Conservation (phyloP, 2,888 invertebrate species). For the Clistopyga incitator region DNA sequence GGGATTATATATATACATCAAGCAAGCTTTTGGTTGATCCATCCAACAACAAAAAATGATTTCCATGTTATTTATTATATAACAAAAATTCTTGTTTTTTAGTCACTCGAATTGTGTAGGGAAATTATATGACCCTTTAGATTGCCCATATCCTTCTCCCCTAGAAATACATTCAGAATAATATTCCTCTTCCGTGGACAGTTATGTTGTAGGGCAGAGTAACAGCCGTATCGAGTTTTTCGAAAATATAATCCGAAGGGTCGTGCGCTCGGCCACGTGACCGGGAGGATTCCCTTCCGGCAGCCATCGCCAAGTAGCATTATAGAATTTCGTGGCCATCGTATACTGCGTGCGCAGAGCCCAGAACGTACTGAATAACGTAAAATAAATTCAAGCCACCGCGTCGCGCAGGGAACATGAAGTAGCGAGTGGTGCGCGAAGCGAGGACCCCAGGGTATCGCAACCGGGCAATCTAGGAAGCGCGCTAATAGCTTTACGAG, state of each 20-base stretch:
- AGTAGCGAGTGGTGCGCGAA: neutral
- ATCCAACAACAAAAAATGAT: neutral
- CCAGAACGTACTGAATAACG: conserved; percentile 25
- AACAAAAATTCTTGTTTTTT: neutral
- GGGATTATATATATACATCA: no score
- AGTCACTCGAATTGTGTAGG: neutral
- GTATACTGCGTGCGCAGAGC: neutral
- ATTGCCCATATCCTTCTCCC: conserved; percentile 1
- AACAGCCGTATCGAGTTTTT: conserved; percentile 14
- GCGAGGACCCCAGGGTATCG: conserved; percentile 22
- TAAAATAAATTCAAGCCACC: conserved; percentile 23
- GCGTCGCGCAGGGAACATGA: conserved; percentile 3
- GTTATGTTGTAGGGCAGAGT: conserved; percentile 11
- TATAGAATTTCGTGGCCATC: conserved; percentile 22
- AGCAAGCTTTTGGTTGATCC: no score
- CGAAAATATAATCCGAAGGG: conserved; percentile 11
- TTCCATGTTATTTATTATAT: neutral
- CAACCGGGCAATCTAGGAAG: conserved; percentile 40
- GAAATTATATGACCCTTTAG: neutral
- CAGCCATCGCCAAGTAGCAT: conserved; percentile 17
- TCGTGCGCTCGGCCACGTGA: conserved; percentile 31
- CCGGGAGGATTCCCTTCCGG: conserved; percentile 47
- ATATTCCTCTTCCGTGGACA: conserved; percentile 14
- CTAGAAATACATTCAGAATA: neutral
- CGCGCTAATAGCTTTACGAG: conserved; percentile 45